A percentile compares a stretch with the other conserved stretches of the same genome.
These are phyloP conservation scores for Arion vulgaris DNA, from an alignment of 1,140 invertebrate genomes.

Conservation along the genomic window DNA sequence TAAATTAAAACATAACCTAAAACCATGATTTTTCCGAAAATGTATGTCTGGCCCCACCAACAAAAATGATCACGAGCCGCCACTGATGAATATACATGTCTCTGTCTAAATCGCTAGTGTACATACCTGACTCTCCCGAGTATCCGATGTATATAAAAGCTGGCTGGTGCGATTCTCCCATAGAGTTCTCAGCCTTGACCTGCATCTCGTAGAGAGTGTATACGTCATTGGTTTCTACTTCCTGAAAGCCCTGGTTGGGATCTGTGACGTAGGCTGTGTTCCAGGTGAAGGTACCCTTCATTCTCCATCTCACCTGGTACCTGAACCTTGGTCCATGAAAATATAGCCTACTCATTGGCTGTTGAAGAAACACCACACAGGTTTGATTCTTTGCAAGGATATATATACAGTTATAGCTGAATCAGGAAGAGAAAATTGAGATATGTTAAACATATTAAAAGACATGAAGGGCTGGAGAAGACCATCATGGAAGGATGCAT, in stretches of 20 bases:
- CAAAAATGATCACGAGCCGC: no score
- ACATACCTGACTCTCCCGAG: constrained; percentile 88
- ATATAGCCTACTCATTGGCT: constrained; percentile 95
- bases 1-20: no score
- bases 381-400: no score
- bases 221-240: constrained; percentile 82
- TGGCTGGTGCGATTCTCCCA: constrained; percentile 87
- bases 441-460: no score
- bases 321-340: constrained; percentile 95
- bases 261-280: constrained; percentile 73
- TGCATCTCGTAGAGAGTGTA: constrained; percentile 89
- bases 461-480: no score
- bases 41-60: no score
- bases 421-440: no score
- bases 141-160: constrained; percentile 85
- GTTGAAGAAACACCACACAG: constrained; percentile 34
- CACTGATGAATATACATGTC: no score
- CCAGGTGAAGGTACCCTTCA: constrained; percentile 62
- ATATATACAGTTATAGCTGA: no score
- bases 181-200: constrained; percentile 92
- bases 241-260: constrained; percentile 66
- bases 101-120: no score
- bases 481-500: no score
- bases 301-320: constrained; percentile 86
- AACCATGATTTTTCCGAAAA: no score